A percentile compares a stretch with the other conserved stretches of the same genome.
Conservation (phyloP, 2,113 vertebrate species). For the Syrrhaptes paradoxus region DNA sequence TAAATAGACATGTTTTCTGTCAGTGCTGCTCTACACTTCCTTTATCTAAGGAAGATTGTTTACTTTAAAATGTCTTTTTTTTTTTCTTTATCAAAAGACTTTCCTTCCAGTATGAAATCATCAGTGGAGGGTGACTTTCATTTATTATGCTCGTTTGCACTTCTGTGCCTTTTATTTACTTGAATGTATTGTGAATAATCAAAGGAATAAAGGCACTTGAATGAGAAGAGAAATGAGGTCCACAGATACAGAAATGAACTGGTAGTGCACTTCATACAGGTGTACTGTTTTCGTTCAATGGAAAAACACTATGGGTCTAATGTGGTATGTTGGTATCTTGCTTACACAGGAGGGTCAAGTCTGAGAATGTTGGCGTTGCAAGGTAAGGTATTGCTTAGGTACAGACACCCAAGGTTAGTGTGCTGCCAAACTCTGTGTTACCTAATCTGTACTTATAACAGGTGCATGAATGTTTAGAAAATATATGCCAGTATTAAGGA, state of each 20-base stretch:
- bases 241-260: slow-evolving; percentile 26
- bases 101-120: slow-evolving; percentile 17
- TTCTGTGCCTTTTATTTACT: slow-evolving; percentile 54
- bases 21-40: slow-evolving; percentile 35
- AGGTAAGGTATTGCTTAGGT: slow-evolving; percentile 29
- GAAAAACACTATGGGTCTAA: not conserved
- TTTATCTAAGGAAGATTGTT: slow-evolving; percentile 38
- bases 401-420: not conserved
- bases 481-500: slow-evolving; percentile 47
- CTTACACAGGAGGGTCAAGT: not conserved
- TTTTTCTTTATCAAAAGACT: slow-evolving; percentile 24
- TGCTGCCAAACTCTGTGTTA: slow-evolving; percentile 16
- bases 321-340: not conserved
- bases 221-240: not conserved
- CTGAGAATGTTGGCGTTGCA: not conserved
- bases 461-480: not conserved
- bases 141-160: slow-evolving; percentile 36
- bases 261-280: not conserved
- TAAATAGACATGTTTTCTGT: not conserved
- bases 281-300: not conserved
- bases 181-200: slow-evolving; percentile 48
- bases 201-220: slow-evolving; percentile 34
- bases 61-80: slow-evolving; percentile 31
- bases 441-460: not conserved
- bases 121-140: slow-evolving; percentile 13